Evolutionary conservation across 2,888 invertebrate genomes (phyloP).

Genomic region (Agrochola litura): DNA sequence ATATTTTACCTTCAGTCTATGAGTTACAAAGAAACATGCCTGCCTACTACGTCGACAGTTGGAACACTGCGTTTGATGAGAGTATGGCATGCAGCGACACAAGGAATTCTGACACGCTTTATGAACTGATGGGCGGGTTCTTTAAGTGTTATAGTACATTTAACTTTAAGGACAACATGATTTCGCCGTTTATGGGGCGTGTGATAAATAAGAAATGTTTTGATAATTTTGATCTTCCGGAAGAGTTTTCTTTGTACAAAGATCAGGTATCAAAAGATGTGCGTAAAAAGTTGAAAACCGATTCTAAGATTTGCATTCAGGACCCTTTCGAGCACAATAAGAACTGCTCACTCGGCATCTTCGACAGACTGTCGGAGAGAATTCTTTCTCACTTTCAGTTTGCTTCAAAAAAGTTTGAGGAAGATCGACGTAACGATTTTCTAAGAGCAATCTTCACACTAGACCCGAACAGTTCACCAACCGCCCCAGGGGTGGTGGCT

Average conservation of each 20-base stretch:
- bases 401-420: constrained; percentile 68
- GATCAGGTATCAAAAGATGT: constrained; percentile 64
- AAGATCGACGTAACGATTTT: constrained; percentile 59
- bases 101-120: constrained; percentile 76
- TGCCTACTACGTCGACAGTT: constrained; percentile 83
- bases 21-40: constrained; percentile 81
- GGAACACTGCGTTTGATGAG: constrained; percentile 91
- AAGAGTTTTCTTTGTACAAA: constrained; percentile 83
- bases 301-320: constrained; percentile 89
- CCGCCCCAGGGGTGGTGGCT: not conserved
- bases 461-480: constrained; percentile 28
- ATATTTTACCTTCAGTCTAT: constrained; percentile 90
- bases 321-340: constrained; percentile 91
- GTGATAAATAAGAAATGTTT: constrained; percentile 80
- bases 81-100: constrained; percentile 59
- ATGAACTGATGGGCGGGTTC: constrained; percentile 91
- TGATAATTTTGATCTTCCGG: constrained; percentile 71
- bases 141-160: constrained; percentile 91
- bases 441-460: constrained; percentile 64
- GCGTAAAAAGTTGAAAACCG: constrained; percentile 73
- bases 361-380: constrained; percentile 61
- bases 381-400: constrained; percentile 66
- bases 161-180: constrained; percentile 88
- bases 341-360: constrained; percentile 83
- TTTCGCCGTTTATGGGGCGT: constrained; percentile 91